phyloP scores from a whole-genome alignment of 2,113 vertebrate genomes.

The Cephalopholis sonnerati region DNA sequence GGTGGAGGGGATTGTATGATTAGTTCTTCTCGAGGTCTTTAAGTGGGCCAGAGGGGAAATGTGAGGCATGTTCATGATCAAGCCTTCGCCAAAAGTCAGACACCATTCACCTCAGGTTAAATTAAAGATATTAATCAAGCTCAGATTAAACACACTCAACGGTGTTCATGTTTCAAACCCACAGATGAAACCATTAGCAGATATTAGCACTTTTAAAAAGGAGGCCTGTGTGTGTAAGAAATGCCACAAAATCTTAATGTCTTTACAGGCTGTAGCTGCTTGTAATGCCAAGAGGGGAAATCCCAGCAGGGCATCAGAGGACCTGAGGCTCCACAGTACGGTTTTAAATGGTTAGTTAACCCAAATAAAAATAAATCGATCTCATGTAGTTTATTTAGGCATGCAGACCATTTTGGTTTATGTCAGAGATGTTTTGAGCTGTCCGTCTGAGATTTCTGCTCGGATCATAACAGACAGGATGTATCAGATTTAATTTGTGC shows the following conservation, averaged over 20 bases:
- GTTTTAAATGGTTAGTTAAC: neutral
- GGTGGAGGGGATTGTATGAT: slow-evolving; percentile 34
- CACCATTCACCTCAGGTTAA: neutral
- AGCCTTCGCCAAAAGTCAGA: neutral
- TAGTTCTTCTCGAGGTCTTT: slow-evolving; percentile 12
- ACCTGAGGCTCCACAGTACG: neutral
- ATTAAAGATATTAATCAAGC: neutral
- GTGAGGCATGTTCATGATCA: slow-evolving; percentile 24
- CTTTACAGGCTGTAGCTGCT: neutral
- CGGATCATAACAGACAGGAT: rapidly evolving
- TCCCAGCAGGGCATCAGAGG: neutral
- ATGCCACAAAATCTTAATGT: neutral
- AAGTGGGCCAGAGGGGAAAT: slow-evolving; percentile 5
- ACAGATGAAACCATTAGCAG: neutral
- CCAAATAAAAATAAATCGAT: neutral
- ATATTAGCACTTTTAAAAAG: neutral
- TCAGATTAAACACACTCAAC: neutral
- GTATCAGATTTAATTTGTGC: neutral
- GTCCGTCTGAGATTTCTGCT: neutral
- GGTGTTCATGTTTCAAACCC: neutral
- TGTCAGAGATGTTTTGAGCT: neutral
- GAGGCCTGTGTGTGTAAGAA: neutral
- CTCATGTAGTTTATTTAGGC: neutral
- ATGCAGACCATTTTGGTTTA: neutral
- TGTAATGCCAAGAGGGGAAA: no score